Conservation (phyloP, 2,888 invertebrate genomes). For the Hydraecia micacea region DNA sequence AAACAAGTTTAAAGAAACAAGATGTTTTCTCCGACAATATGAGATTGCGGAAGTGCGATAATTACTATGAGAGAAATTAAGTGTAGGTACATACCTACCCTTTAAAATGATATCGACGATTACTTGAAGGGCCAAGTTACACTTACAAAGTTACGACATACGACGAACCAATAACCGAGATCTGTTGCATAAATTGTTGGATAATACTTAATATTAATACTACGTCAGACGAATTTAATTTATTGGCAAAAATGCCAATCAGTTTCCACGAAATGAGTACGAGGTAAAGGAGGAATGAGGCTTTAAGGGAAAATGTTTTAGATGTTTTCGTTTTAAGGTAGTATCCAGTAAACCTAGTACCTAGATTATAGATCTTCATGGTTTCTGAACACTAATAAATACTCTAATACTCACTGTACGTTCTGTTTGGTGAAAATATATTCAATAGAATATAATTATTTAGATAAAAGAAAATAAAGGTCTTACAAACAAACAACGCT, state of each 20-base stretch:
- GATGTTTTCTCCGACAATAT: constrained; percentile 29
- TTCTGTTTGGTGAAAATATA: neutral
- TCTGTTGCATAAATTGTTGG: constrained; percentile 58
- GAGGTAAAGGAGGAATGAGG: neutral
- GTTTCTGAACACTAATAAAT: neutral
- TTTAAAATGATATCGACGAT: constrained; percentile 18
- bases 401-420: neutral
- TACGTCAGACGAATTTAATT: constrained; percentile 36
- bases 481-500: neutral
- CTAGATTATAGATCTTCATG: neutral
- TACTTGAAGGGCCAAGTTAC: constrained; percentile 47
- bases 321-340: neutral
- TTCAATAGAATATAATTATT: neutral
- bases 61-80: constrained; percentile 34
- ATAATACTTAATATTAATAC: constrained; percentile 51
- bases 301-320: constrained; percentile 10
- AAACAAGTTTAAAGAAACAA: constrained; percentile 13
- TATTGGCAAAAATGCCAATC: constrained; percentile 31
- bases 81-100: neutral
- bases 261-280: constrained; percentile 34
- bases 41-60: constrained; percentile 17
- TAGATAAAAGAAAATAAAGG: neutral
- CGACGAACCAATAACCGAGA: constrained; percentile 17
- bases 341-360: neutral
- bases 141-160: constrained; percentile 47